Conservation (phyloP, 2,888 invertebrate species). For the Hyposoter didymator region DNA sequence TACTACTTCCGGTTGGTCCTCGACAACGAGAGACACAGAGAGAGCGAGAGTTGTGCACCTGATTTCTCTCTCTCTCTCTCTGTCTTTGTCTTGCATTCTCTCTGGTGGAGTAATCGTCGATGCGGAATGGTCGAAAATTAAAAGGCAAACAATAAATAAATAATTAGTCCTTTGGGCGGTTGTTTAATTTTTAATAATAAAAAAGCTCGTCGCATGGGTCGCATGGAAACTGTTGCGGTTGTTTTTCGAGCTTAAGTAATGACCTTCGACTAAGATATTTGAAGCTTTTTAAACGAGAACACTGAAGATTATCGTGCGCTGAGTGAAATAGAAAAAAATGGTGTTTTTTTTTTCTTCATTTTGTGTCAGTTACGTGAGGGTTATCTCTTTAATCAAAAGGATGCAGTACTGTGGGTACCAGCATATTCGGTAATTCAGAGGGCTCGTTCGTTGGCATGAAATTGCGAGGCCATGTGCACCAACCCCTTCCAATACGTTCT, state of each 20-base stretch:
- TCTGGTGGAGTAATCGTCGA: neutral
- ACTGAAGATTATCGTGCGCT: slow-evolving; percentile 3
- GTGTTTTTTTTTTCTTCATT: neutral
- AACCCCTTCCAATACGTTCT: slow-evolving; percentile 45
- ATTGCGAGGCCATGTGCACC: slow-evolving; percentile 43
- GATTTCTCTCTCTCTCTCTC: slow-evolving; percentile 28
- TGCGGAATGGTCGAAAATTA: neutral
- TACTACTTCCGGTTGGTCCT: slow-evolving; percentile 66
- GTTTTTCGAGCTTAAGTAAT: neutral
- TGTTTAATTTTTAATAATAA: neutral
- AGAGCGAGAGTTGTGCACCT: slow-evolving; percentile 31
- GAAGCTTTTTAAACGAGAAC: neutral
- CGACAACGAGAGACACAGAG: slow-evolving; percentile 20
- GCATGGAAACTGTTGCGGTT: neutral
- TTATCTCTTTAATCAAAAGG: slow-evolving; percentile 28
- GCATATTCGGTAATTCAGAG: slow-evolving; percentile 36
- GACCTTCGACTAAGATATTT: neutral
- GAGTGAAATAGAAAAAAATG: neutral
- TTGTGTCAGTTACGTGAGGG: neutral
- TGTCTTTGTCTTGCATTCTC: slow-evolving; percentile 10
- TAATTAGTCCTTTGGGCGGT: no score
- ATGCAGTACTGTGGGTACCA: slow-evolving; percentile 17
- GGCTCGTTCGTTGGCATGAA: slow-evolving; percentile 30
- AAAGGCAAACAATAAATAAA: neutral
- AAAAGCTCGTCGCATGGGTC: neutral